Evolutionary conservation across 2,797 vertebrate species (phyloP).

Genomic region (Chromobotia macracanthus): DNA sequence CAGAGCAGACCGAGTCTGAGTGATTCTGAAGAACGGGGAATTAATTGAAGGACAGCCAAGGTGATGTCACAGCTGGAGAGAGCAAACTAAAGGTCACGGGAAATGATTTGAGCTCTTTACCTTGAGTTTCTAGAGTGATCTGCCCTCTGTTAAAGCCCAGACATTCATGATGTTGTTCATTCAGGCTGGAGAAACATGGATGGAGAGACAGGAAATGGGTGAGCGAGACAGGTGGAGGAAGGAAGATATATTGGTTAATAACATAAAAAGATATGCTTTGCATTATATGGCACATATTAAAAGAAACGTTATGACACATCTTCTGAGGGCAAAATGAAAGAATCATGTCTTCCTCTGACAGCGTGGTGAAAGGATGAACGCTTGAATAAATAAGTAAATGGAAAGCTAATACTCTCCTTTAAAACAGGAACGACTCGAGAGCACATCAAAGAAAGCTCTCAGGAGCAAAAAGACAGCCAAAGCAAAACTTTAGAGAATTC

Average conservation of each 20-base stretch:
- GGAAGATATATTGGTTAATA: conserved; percentile 2
- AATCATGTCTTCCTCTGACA: neutral
- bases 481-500: neutral
- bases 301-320: conserved; percentile 16
- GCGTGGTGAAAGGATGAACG: neutral
- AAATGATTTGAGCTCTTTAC: conserved; percentile 46
- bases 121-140: conserved; percentile 52
- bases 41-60: conserved; percentile 47
- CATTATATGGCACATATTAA: conserved; percentile 10
- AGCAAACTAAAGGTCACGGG: conserved; percentile 47
- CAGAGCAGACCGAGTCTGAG: conserved; percentile 37
- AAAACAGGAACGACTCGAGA: neutral
- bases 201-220: neutral
- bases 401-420: conserved; percentile 17
- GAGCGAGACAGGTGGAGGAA: conserved; percentile 7
- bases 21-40: conserved; percentile 54
- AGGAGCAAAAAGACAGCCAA: conserved; percentile 14
- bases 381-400: conserved; percentile 30
- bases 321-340: neutral
- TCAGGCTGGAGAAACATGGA: neutral
- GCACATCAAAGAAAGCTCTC: neutral
- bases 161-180: neutral
- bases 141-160: conserved; percentile 39
- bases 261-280: conserved; percentile 4
- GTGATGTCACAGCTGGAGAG: conserved; percentile 33